Base-by-base conservation (phyloP, 2,113 vertebrate species). In the Ammodytes dubius region DNA sequence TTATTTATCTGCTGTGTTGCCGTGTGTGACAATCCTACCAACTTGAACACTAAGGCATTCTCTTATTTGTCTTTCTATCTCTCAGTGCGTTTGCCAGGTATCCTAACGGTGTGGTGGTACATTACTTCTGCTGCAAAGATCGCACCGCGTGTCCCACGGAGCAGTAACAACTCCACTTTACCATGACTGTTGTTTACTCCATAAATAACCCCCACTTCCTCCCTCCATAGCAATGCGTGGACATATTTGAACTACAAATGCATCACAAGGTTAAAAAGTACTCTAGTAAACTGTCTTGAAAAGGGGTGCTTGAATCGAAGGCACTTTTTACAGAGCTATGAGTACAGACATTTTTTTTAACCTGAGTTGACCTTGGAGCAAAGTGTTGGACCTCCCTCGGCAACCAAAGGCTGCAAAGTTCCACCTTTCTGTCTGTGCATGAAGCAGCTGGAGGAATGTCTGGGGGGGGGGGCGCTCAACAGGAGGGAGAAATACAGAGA, bases 101-200 rank as follows among this genome's bases (percentile, higher is more conserved):
- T 92, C 98, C 98, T 65, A 99, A 97, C 80, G 97, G 97, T 6
- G 96, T 98, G 86, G 97, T 99, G 3, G 98, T 99, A 72, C 98
- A 99, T 91, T 99, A 99, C 94, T 99, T 98, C 95, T 99, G 98
- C 95, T 99, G 98, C 93, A 99, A 98, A 95, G 98, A 99, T 84
- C 95, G 95, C 58, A 93, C 8, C 82, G 92, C 95, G 79, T 98
- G 96, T 90, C 89, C 97, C 0, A 90, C 94, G 0, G 98, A 99
- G 87, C 97, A 97, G 87, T 97, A 94, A 96, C 70, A 0, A 43
- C 59, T 13, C 6, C 72, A 14, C 46, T 19, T 9, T 59, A 37
- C 12, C 1, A 0, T 1, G 35, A 76, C 56, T 7, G 35, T 63
- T 7, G 35, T 63, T 52, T 8, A 17, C 72, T 63, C 27, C 10